A percentile compares a stretch with the other conserved stretches of the same genome.
Evolutionary conservation across 2,113 vertebrate genomes (phyloP).

Genomic region (Mirza zaza): DNA sequence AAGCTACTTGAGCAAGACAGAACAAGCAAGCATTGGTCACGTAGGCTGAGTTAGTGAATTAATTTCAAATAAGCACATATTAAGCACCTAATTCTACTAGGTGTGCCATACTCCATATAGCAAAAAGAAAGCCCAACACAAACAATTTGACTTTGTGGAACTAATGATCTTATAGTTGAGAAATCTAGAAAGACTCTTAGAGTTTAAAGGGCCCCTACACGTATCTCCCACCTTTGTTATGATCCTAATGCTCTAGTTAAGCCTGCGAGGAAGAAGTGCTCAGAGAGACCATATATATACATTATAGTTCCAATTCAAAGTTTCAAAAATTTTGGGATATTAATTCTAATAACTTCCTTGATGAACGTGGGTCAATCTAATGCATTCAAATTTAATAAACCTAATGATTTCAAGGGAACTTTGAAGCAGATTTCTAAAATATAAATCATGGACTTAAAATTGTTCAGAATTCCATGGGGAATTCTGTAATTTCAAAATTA

Average conservation of each 20-base stretch:
- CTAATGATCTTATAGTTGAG: fast-evolving
- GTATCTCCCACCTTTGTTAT: neutral
- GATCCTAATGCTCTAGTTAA: neutral
- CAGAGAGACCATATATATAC: fast-evolving
- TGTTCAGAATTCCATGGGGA: neutral
- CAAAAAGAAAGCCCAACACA: neutral
- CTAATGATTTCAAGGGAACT: neutral
- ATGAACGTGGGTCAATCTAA: no score
- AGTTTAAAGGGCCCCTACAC: fast-evolving
- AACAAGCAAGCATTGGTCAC: fast-evolving
- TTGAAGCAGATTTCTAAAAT: neutral
- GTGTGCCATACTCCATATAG: no score
- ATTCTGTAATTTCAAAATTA: neutral
- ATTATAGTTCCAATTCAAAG: neutral
- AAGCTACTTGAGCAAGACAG: neutral
- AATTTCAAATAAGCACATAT: neutral
- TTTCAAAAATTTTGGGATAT: neutral
- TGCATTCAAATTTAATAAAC: neutral
- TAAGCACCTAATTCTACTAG: neutral
- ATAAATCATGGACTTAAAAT: neutral
- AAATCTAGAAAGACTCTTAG: neutral
- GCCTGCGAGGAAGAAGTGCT: neutral
- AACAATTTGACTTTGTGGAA: neutral
- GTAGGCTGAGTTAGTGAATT: neutral
- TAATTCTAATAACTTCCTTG: neutral